A percentile compares a stretch with the other conserved stretches of the same genome.
These are phyloP conservation scores for Australoheros scitulus DNA, from an alignment of 2,113 vertebrate genomes.

Conservation along the genomic window DNA sequence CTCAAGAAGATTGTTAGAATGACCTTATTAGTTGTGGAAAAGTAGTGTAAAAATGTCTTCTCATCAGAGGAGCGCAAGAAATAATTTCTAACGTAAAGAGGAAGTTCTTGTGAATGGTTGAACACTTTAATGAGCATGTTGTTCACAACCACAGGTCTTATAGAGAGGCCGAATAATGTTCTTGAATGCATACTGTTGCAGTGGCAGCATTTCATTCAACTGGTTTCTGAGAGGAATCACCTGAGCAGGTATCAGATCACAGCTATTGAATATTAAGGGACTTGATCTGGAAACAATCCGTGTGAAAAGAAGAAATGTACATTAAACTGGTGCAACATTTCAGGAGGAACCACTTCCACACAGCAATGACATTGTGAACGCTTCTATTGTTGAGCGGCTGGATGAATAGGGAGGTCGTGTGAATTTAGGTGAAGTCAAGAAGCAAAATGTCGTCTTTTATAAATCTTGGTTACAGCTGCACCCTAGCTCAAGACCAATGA, in stretches of 20 bases:
- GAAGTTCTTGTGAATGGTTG: background rate
- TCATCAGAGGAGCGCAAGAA: background rate
- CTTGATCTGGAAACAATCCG: background rate
- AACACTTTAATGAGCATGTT: background rate
- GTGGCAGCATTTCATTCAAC: background rate
- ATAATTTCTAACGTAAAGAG: background rate
- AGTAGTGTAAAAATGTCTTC: background rate
- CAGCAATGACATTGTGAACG: slow-evolving; percentile 8
- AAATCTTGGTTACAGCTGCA: background rate
- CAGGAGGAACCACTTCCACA: background rate
- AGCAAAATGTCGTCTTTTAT: background rate
- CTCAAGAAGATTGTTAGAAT: background rate
- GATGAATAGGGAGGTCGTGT: background rate
- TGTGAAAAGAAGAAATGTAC: slow-evolving; percentile 13
- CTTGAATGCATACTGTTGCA: background rate
- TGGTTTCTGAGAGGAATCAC: slow-evolving; percentile 12
- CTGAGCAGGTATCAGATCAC: slow-evolving; percentile 28
- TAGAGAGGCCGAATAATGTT: background rate
- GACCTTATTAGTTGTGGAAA: background rate
- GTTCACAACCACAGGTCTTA: background rate
- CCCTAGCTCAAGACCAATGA: background rate
- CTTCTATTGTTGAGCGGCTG: background rate
- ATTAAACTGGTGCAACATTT: slow-evolving; percentile 4
- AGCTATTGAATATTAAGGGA: background rate
- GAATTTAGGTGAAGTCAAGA: background rate